phyloP scores from a whole-genome alignment of 2,797 vertebrate species.

The Eupleurogrammus muticus region DNA sequence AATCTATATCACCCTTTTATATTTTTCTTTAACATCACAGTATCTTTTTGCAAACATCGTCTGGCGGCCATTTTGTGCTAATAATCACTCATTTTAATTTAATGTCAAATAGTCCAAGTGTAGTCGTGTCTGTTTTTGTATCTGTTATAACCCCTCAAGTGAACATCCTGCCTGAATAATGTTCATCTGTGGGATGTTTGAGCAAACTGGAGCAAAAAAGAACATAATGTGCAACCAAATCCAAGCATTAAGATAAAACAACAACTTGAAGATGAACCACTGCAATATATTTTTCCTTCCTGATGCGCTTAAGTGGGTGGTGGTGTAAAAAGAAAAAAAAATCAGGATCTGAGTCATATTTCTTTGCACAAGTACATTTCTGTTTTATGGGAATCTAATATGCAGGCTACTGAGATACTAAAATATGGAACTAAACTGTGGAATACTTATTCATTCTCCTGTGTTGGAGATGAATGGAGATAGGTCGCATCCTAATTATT shows the following conservation, averaged over 20 bases:
- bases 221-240: conserved; percentile 59
- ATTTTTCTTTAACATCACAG: not conserved
- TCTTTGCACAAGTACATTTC: conserved; percentile 19
- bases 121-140: conserved; percentile 17
- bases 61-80: conserved; percentile 46
- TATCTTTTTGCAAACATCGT: not conserved
- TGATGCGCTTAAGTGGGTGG: conserved; percentile 52
- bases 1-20: not conserved
- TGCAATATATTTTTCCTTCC: conserved; percentile 32
- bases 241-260: conserved; percentile 32
- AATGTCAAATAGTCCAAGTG: conserved; percentile 20
- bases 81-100: conserved; percentile 36
- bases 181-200: conserved; percentile 57
- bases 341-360: conserved; percentile 28
- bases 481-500: not conserved
- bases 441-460: conserved; percentile 7
- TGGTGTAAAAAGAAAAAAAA: conserved; percentile 32
- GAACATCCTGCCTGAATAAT: conserved; percentile 52
- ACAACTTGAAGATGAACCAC: conserved; percentile 47
- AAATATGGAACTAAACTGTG: not conserved
- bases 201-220: conserved; percentile 42
- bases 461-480: too few relatives aligned
- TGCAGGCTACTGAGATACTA: not conserved
- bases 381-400: conserved; percentile 28
- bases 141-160: conserved; percentile 51